Evolutionary conservation across 1,140 invertebrate species (phyloP).

Genomic region (Prorops nasuta): DNA sequence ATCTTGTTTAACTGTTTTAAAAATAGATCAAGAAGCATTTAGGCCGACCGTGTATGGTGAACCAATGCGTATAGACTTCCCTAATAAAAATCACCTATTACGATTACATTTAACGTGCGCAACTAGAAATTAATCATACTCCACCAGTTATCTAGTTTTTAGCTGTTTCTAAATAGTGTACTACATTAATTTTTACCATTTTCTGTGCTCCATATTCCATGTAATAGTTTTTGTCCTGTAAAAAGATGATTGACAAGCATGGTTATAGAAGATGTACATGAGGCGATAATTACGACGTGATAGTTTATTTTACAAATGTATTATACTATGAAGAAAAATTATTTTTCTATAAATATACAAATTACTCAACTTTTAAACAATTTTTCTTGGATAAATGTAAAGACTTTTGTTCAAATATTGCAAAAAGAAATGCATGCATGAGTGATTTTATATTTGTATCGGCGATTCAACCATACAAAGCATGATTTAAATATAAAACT

Average conservation of each 20-base stretch:
- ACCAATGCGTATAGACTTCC: too few relatives aligned
- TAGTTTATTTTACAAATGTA: too few relatives aligned
- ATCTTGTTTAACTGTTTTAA: too few relatives aligned
- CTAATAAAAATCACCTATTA: too few relatives aligned
- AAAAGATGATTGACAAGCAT: conserved; percentile 50
- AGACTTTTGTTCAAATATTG: conserved; percentile 3
- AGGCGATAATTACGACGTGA: conserved; percentile 19
- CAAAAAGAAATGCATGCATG: conserved; percentile 4
- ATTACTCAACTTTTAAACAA: neutral
- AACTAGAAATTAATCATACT: too few relatives aligned
- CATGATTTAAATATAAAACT: conserved; percentile 18
- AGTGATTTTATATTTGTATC: conserved; percentile 2
- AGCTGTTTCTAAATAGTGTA: conserved; percentile 14
- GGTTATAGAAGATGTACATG: conserved; percentile 32
- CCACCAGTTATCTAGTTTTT: neutral
- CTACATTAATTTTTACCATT: conserved; percentile 64
- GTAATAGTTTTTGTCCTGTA: conserved; percentile 84
- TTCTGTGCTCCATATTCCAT: conserved; percentile 74
- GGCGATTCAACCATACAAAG: conserved; percentile 3
- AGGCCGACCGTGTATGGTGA: too few relatives aligned
- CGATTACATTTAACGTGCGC: too few relatives aligned
- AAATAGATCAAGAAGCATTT: too few relatives aligned
- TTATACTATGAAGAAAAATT: too few relatives aligned
- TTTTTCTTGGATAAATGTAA: neutral
- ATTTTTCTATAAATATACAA: neutral